phyloP scores from a whole-genome alignment of 2,113 vertebrate species.

The Pipra filicauda region DNA sequence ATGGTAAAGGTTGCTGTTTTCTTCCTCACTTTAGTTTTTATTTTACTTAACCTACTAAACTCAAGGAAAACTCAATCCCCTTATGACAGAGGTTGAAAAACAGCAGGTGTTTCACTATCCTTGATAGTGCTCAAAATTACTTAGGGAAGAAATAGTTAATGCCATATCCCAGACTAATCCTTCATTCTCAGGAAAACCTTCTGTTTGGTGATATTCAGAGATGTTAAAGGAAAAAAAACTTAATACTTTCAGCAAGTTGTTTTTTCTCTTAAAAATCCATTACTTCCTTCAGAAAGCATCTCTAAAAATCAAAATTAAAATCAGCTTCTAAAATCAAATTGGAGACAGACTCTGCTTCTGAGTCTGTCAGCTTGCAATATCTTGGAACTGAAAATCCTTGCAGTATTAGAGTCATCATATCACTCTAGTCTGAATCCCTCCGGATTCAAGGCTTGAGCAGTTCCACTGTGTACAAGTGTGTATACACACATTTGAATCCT shows the following conservation, averaged over 20 bases:
- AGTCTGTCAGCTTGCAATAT: not conserved
- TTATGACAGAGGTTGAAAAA: not conserved
- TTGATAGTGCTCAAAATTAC: not conserved
- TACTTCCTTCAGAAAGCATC: not conserved
- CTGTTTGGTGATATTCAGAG: not conserved
- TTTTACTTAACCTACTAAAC: not conserved
- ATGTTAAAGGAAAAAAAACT: not conserved
- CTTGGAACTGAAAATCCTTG: not conserved
- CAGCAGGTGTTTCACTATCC: not conserved
- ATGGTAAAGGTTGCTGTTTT: not conserved
- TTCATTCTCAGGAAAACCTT: not conserved
- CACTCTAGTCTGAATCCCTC: not conserved
- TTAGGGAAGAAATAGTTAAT: not conserved
- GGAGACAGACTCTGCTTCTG: not conserved
- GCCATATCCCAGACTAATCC: not conserved
- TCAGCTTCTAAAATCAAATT: not conserved
- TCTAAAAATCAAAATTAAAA: not conserved
- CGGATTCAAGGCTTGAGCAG: not conserved
- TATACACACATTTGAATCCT: not conserved
- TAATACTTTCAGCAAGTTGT: not conserved
- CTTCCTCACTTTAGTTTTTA: not conserved
- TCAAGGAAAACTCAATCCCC: not conserved
- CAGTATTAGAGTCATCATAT: not conserved
- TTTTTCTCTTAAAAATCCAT: not conserved
- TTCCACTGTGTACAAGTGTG: not conserved